Evolutionary conservation across 2,113 vertebrate genomes (phyloP).

Genomic region (Hydrolagus affinis): DNA sequence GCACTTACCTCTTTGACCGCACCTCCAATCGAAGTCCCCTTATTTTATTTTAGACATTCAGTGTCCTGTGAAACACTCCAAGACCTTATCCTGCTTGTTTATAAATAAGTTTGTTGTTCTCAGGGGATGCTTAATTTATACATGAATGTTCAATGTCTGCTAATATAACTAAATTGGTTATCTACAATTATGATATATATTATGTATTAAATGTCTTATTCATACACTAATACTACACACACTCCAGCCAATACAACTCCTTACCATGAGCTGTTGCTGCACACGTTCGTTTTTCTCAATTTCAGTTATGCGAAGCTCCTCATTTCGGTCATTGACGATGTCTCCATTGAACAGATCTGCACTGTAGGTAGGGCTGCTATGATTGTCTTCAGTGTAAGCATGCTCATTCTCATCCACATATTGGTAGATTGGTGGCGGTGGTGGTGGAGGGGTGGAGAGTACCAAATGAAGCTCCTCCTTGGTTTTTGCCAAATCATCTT

Average conservation of each 20-base stretch:
- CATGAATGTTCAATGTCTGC: too few species aligned
- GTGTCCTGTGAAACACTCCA: too few species aligned
- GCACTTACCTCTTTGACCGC: too few species aligned
- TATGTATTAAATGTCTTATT: too few species aligned
- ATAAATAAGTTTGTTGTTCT: too few species aligned
- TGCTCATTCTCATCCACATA: slow-evolving; percentile 56
- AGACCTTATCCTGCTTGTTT: too few species aligned
- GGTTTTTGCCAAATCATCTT: slow-evolving; percentile 77
- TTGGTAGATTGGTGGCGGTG: slow-evolving; percentile 56
- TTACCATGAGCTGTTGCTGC: slow-evolving; percentile 82
- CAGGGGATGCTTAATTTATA: too few species aligned
- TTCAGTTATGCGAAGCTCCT: slow-evolving; percentile 82
- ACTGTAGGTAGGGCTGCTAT: slow-evolving; percentile 61
- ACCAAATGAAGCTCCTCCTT: slow-evolving; percentile 78
- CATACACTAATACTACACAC: too few species aligned
- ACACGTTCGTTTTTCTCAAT: slow-evolving; percentile 87
- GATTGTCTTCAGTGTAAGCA: slow-evolving; percentile 68
- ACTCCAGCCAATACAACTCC: slow-evolving; percentile 30
- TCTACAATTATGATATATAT: too few species aligned
- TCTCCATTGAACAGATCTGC: slow-evolving; percentile 73
- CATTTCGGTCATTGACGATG: slow-evolving; percentile 71
- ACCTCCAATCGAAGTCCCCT: too few species aligned
- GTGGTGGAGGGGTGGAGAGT: slow-evolving; percentile 62
- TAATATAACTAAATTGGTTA: too few species aligned
- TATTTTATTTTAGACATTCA: too few species aligned